Evolutionary conservation across 2,113 vertebrate species (phyloP).

Genomic region (Strix aluco): DNA sequence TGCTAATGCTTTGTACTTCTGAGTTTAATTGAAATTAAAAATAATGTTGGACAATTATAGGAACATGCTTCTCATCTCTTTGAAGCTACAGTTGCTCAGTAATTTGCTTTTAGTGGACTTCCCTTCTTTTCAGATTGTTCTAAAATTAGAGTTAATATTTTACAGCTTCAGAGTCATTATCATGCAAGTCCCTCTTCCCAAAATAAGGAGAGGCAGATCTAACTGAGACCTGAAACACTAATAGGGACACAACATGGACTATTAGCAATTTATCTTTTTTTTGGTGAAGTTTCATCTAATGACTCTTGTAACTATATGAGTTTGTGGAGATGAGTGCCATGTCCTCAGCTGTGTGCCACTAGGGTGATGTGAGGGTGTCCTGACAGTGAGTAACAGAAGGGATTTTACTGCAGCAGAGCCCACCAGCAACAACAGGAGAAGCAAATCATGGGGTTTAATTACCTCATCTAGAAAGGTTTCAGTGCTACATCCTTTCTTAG

Average conservation of each 20-base stretch:
- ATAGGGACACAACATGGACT: background rate
- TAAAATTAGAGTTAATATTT: constrained; percentile 57
- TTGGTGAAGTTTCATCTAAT: background rate
- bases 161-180: constrained; percentile 14
- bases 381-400: background rate
- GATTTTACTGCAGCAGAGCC: background rate
- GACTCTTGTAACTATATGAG: background rate
- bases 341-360: background rate
- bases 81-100: constrained; percentile 48
- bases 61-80: constrained; percentile 54
- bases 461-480: background rate
- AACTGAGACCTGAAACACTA: background rate
- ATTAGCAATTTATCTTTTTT: background rate
- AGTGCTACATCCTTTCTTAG: background rate
- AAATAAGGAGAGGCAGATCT: background rate
- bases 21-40: constrained; percentile 61
- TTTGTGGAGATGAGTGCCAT: background rate
- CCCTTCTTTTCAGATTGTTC: constrained; percentile 7
- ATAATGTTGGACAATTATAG: constrained; percentile 52
- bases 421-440: background rate
- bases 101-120: constrained; percentile 49
- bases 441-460: background rate
- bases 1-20: constrained; percentile 50
- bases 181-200: background rate
- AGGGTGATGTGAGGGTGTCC: background rate